These are phyloP conservation scores for Cantharis lateralis DNA, from an alignment of 2,888 invertebrate species.

Conservation along the genomic window DNA sequence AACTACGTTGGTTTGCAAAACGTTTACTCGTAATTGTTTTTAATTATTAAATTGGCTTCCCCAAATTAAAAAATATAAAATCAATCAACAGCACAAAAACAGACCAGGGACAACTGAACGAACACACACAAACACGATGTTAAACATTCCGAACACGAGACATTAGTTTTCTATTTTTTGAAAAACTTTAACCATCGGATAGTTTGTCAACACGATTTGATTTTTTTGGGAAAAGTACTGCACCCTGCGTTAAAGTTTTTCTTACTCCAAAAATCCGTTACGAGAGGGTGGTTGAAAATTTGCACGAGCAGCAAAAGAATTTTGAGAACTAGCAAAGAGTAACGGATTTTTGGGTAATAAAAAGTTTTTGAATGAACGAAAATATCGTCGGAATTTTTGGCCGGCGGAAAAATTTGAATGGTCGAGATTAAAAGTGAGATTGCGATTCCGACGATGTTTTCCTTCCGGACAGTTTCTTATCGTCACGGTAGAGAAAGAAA, in stretches of 20 bases:
- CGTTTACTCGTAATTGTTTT: neutral
- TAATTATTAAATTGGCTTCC: constrained; percentile 44
- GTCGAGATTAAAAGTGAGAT: neutral
- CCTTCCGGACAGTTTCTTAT: neutral
- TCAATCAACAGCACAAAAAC: constrained; percentile 48
- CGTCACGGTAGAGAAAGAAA: neutral
- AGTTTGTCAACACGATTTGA: neutral
- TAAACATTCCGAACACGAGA: constrained; percentile 50
- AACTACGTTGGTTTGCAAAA: constrained; percentile 14
- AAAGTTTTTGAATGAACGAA: neutral
- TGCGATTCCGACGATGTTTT: neutral
- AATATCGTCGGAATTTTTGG: constrained; percentile 4
- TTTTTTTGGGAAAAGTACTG: neutral
- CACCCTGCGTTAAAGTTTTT: constrained; percentile 16
- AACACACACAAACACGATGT: constrained; percentile 49
- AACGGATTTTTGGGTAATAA: constrained; percentile 2
- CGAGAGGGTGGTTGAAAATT: neutral
- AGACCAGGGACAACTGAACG: constrained; percentile 53
- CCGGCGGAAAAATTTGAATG: neutral
- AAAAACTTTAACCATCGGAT: constrained; percentile 20
- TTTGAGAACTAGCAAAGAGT: neutral
- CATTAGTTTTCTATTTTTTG: constrained; percentile 31
- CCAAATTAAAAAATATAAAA: constrained; percentile 39
- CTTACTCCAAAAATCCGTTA: constrained; percentile 16
- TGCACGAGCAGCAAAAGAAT: neutral